These are phyloP conservation scores for Ypsolopha sequella DNA, from an alignment of 2,888 invertebrate genomes.

Conservation along the genomic window DNA sequence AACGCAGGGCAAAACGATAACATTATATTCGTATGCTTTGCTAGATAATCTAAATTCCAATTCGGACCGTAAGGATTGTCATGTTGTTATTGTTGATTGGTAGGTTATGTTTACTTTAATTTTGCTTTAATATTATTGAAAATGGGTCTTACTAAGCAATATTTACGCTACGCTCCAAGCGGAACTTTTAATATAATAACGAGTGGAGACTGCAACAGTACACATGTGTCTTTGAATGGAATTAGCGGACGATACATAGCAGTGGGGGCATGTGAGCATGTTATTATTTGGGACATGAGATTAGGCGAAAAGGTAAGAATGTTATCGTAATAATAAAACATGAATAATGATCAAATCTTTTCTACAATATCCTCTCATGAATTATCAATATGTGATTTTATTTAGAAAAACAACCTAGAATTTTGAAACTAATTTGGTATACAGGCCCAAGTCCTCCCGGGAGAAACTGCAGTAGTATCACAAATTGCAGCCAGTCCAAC, in stretches of 20 bases:
- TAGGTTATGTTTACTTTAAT: slow-evolving; percentile 5
- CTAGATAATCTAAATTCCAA: too few relatives aligned
- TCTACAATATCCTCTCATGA: too few relatives aligned
- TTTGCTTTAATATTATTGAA: slow-evolving; percentile 11
- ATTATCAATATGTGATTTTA: too few relatives aligned
- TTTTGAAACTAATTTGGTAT: too few relatives aligned
- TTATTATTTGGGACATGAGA: slow-evolving; percentile 94
- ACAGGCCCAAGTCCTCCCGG: slow-evolving; percentile 82
- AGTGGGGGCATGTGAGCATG: slow-evolving; percentile 94
- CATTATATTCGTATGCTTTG: too few relatives aligned
- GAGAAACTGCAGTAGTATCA: slow-evolving; percentile 86
- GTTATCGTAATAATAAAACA: too few relatives aligned
- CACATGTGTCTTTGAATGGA: slow-evolving; percentile 82
- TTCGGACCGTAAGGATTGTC: too few relatives aligned
- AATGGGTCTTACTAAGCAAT: slow-evolving; percentile 95
- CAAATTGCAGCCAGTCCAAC: slow-evolving; percentile 81
- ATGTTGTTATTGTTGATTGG: neutral
- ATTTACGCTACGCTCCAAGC: slow-evolving; percentile 86
- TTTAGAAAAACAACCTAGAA: too few relatives aligned
- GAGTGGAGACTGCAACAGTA: slow-evolving; percentile 82
- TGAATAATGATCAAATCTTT: too few relatives aligned
- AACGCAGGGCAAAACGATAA: too few relatives aligned
- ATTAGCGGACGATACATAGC: slow-evolving; percentile 88
- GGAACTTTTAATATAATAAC: slow-evolving; percentile 92
- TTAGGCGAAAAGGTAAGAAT: slow-evolving; percentile 80